These are phyloP conservation scores for Hipparchia semele DNA, from an alignment of 2,888 invertebrate species.

Conservation along the genomic window DNA sequence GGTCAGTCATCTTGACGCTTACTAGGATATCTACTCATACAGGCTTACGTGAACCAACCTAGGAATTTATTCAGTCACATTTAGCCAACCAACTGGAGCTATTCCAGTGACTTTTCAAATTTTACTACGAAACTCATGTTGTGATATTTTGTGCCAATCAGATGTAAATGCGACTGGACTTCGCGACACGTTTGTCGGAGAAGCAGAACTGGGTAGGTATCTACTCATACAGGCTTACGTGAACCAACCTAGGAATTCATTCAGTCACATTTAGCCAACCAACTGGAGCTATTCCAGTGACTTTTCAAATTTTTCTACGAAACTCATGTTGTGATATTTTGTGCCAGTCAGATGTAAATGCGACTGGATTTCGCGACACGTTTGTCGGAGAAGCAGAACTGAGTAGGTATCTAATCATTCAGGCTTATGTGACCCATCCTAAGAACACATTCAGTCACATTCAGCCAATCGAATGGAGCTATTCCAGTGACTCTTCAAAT, in stretches of 20 bases:
- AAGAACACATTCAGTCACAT: not conserved
- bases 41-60: no score
- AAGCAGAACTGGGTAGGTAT: slow-evolving; percentile 54
- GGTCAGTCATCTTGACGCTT: no score
- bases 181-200: slow-evolving; percentile 75
- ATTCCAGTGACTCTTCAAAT: no score
- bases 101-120: not conserved
- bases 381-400: slow-evolving; percentile 76
- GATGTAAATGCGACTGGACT: slow-evolving; percentile 71
- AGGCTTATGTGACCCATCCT: not conserved
- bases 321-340: slow-evolving; percentile 80
- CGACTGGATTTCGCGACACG: slow-evolving; percentile 66
- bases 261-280: not conserved
- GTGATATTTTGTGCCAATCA: slow-evolving; percentile 84
- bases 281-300: slow-evolving; percentile 60
- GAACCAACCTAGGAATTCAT: not conserved
- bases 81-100: no score
- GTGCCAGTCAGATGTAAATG: slow-evolving; percentile 81
- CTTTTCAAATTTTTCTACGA: slow-evolving; percentile 69
- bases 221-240: not conserved
- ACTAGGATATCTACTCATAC: not conserved
- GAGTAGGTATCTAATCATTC: not conserved
- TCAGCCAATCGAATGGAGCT: not conserved
- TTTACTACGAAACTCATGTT: slow-evolving; percentile 70
- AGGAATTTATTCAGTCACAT: no score